phyloP scores from a whole-genome alignment of 2,888 invertebrate species.

The Plusia festucae region DNA sequence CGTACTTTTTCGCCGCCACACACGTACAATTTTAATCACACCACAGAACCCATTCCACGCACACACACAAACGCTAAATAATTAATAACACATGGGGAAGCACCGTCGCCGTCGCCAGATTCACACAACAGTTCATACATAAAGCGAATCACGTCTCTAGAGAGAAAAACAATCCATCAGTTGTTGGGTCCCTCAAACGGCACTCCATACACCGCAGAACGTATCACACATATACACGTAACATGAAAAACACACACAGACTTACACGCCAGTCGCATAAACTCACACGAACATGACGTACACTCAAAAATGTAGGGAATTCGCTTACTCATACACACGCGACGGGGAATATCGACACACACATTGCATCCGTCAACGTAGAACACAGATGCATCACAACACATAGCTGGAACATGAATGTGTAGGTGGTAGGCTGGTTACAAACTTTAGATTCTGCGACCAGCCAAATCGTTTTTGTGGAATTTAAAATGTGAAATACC shows the following conservation, averaged over 20 bases:
- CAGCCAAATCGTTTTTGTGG: slow-evolving; percentile 8
- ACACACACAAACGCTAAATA: slow-evolving; percentile 51
- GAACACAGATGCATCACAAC: slow-evolving; percentile 55
- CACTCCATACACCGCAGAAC: slow-evolving; percentile 64
- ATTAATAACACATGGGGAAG: slow-evolving; percentile 56
- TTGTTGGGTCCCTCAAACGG: slow-evolving; percentile 67
- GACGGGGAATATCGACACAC: slow-evolving; percentile 48
- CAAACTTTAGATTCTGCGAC: slow-evolving; percentile 39
- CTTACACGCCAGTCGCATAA: slow-evolving; percentile 13
- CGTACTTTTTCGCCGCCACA: slow-evolving; percentile 11
- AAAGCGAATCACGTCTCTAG: slow-evolving; percentile 68
- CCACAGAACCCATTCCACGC: slow-evolving; percentile 26
- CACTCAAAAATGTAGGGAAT: slow-evolving; percentile 51
- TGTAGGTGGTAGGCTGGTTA: slow-evolving; percentile 54
- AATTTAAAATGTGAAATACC: slow-evolving; percentile 18
- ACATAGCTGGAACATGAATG: slow-evolving; percentile 50
- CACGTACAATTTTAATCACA: slow-evolving; percentile 40
- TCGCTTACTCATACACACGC: slow-evolving; percentile 36
- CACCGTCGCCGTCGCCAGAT: slow-evolving; percentile 52
- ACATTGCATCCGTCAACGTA: slow-evolving; percentile 38
- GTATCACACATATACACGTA: slow-evolving; percentile 38
- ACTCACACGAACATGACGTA: slow-evolving; percentile 32
- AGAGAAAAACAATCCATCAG: slow-evolving; percentile 75
- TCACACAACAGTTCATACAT: slow-evolving; percentile 63
- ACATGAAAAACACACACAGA: slow-evolving; percentile 32